Evolutionary conservation across 1,140 invertebrate genomes (phyloP), one percentile per base, ranked within the genome.

Genomic region (Drosophila virilis): DNA sequence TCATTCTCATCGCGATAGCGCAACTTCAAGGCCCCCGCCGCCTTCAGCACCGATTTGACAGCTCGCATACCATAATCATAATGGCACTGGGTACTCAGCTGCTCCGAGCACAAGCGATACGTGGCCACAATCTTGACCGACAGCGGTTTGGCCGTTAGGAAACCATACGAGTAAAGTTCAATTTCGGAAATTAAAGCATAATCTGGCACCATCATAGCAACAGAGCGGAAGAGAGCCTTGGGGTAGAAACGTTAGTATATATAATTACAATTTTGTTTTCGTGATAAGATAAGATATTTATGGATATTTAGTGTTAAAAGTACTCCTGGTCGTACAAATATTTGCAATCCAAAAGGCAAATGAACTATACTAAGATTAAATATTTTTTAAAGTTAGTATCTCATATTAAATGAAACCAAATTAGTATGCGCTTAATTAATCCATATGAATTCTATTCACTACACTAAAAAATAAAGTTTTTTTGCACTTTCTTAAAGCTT

Each of bases 191-290:
- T 99, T 9, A 99, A 92, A 8, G 97, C 97, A 92, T 98, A 98
- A 93, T 99, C 98, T 1, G 98, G 98, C 17, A 99, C 97, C 98
- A 99, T 99, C 98, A 99, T 99, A 32, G 98, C 98, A 12, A 99
- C 98, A 2, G 98, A 97, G 74, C 98, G 95, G 94, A 99, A 99
- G 6, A 99, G 92, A 0, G 97, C 97, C 95, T 97, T 7, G 6
- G 10, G 4, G 22, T 3, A 28, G 22, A 28, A 28, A 28, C 22
- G 4, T 28, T 5, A 28, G 5, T 5, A 28, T 4, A 28, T 28
- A 28, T 28, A 22, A 22, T 22, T 22, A 22, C 17, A 22, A 4
- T 22, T 2, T 22, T 22, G 22, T 22, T 22, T 3, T 22, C 22
- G 4, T 22, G 1, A 22, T 22, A 22, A 22, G 1, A 17, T 17